Evolutionary conservation across 1,140 invertebrate species (phyloP).

Genomic region (Diuraphis noxia): DNA sequence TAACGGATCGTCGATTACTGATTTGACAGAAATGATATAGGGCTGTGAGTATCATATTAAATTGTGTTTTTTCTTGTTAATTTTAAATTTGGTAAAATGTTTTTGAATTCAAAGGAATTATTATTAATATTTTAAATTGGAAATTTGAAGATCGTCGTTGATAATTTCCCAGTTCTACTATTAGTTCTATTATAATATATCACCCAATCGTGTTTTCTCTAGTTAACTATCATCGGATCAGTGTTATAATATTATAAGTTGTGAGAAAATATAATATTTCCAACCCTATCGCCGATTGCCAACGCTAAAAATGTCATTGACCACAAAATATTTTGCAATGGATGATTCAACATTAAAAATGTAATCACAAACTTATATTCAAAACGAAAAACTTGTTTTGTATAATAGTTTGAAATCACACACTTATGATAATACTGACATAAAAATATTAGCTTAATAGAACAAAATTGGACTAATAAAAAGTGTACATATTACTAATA

Average conservation of each 20-base stretch:
- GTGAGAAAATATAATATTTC: background rate
- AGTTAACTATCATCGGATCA: background rate
- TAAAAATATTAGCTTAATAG: background rate
- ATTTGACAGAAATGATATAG: no score
- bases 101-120: background rate
- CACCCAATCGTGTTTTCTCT: background rate
- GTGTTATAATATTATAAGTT: background rate
- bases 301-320: background rate
- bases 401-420: background rate
- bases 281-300: background rate
- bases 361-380: background rate
- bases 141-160: no score
- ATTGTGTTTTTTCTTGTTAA: background rate
- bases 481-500: background rate
- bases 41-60: background rate
- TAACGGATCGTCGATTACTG: no score
- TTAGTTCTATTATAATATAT: background rate
- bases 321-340: background rate
- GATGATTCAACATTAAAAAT: background rate
- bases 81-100: background rate
- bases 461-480: background rate
- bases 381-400: background rate
- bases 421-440: background rate
- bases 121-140: background rate
- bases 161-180: no score